Conservation (phyloP, 2,797 vertebrate genomes). For the Scleropages formosus region DNA sequence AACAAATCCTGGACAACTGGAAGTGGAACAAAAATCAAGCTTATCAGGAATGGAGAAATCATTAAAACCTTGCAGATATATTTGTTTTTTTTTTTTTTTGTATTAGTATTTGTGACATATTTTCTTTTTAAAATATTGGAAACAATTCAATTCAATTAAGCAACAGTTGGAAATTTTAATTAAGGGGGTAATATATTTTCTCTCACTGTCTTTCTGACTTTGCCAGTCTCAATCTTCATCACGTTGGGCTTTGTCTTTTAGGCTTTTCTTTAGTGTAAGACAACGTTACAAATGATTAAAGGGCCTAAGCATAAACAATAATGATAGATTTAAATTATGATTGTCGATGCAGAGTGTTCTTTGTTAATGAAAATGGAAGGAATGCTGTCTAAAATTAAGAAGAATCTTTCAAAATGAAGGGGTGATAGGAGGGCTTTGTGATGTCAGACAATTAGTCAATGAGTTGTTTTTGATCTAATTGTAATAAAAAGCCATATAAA, state of each 20-base stretch:
- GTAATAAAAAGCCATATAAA: constrained; percentile 41
- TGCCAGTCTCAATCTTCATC: no score
- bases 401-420: background rate
- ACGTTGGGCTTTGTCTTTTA: no score
- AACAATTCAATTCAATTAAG: no score
- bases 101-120: no score
- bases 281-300: constrained; percentile 9
- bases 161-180: no score
- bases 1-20: background rate
- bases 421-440: background rate
- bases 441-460: constrained; percentile 40
- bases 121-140: no score
- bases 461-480: constrained; percentile 35
- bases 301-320: constrained; percentile 8
- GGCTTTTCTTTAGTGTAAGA: constrained; percentile 16
- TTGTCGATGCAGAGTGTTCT: background rate
- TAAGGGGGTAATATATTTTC: no score
- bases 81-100: no score
- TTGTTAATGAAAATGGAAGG: background rate
- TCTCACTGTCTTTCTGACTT: no score
- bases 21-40: no score
- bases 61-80: no score
- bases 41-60: no score
- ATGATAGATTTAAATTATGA: constrained; percentile 4
- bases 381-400: constrained; percentile 16